phyloP scores from a whole-genome alignment of 1,140 invertebrate species.

The Diploscapter pachys region DNA sequence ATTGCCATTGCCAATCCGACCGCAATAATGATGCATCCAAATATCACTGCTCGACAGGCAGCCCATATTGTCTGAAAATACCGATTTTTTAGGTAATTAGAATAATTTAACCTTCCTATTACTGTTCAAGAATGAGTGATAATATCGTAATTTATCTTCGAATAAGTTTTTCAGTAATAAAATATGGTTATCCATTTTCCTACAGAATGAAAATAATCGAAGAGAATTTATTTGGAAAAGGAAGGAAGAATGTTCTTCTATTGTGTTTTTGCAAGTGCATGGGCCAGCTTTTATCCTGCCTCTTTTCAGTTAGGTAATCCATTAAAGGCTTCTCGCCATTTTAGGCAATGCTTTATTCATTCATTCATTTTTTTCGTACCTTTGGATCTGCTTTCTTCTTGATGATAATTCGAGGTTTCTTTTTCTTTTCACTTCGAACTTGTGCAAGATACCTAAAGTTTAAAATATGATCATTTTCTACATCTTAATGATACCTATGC shows the following conservation, averaged over 20 bases:
- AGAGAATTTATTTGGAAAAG: too few relatives aligned
- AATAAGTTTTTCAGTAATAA: too few relatives aligned
- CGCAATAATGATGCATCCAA: constrained; percentile 48
- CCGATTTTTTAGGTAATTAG: neutral
- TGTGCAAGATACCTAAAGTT: neutral
- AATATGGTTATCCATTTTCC: too few relatives aligned
- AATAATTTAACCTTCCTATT: too few relatives aligned
- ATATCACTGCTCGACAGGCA: constrained; percentile 51
- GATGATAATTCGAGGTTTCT: constrained; percentile 43
- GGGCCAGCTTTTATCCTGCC: neutral
- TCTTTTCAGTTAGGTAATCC: neutral
- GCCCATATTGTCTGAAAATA: constrained; percentile 53
- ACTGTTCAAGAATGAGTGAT: too few relatives aligned
- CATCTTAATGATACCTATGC: neutral
- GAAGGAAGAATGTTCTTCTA: too few relatives aligned
- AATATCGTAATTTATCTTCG: too few relatives aligned
- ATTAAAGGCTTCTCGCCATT: too few relatives aligned
- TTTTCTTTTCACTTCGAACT: constrained; percentile 35
- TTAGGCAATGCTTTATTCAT: too few relatives aligned
- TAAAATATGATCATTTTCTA: neutral
- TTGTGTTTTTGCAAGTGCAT: too few relatives aligned
- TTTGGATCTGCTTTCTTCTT: constrained; percentile 52
- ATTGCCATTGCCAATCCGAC: constrained; percentile 53
- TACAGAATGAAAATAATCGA: too few relatives aligned
- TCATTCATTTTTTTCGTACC: constrained; percentile 18